Evolutionary conservation across 2,113 vertebrate genomes (phyloP).

Genomic region (Panurus biarmicus): DNA sequence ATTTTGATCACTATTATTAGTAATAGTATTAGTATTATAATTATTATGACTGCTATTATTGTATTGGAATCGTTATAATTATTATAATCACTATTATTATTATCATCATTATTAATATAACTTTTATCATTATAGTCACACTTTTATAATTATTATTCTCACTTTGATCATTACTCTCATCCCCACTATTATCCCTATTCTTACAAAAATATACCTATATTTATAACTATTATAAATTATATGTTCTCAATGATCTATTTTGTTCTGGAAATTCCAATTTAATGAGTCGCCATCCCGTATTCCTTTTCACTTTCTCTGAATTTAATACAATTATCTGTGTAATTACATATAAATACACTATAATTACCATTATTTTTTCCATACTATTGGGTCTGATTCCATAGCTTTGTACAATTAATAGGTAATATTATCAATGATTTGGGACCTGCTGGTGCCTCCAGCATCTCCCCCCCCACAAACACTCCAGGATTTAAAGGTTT

Average conservation of each 20-base stretch:
- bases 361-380: background rate
- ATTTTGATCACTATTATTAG: background rate
- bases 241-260: background rate
- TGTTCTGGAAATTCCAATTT: background rate
- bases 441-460: background rate
- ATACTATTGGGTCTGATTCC: background rate
- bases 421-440: background rate
- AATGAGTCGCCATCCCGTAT: background rate
- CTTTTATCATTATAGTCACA: background rate
- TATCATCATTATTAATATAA: background rate
- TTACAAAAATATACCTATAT: background rate
- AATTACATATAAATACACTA: background rate
- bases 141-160: background rate
- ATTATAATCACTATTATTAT: background rate
- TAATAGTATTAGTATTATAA: background rate
- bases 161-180: background rate
- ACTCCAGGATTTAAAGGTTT: slow-evolving; percentile 39
- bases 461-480: background rate
- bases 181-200: background rate
- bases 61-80: background rate
- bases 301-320: background rate
- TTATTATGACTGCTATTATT: background rate
- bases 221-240: background rate
- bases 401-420: background rate
- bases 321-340: background rate